phyloP scores from a whole-genome alignment of 2,888 invertebrate genomes.

The Polydrusus tereticollis region DNA sequence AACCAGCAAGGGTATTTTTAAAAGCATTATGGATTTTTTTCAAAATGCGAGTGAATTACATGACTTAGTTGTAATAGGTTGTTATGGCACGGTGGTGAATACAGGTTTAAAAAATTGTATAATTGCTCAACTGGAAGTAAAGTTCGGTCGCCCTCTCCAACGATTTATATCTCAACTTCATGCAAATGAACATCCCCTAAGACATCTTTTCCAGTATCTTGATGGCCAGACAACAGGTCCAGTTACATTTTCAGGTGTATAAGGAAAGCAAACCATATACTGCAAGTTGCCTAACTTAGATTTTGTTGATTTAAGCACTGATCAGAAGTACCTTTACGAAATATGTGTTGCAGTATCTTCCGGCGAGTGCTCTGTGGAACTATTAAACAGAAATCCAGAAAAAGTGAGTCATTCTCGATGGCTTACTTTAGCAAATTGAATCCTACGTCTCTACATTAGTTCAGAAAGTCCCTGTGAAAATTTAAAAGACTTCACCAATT shows the following conservation, averaged over 20 bases:
- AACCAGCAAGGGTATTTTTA: no score
- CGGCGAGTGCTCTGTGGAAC: not conserved
- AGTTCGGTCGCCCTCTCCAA: no score
- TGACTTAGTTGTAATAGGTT: no score
- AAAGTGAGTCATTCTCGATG: conserved; percentile 20
- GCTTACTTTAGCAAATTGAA: conserved; percentile 19
- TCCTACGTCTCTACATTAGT: conserved; percentile 11
- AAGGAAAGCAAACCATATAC: not conserved
- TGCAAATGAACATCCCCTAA: conserved; percentile 3
- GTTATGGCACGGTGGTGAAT: no score
- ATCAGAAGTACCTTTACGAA: conserved; percentile 22
- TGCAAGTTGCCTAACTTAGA: conserved; percentile 9
- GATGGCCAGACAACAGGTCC: no score
- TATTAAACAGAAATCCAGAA: conserved; percentile 22
- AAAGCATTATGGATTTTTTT: no score
- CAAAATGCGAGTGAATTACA: no score
- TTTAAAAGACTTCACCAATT: not conserved
- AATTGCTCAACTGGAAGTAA: not conserved
- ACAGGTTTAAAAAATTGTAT: not conserved
- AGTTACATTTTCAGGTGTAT: not conserved
- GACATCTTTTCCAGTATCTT: conserved; percentile 11
- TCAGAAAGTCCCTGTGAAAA: not conserved
- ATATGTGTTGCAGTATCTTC: conserved; percentile 17
- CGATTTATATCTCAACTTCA: not conserved
- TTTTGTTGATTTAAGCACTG: conserved; percentile 17